These are phyloP conservation scores for Parnassius mnemosyne DNA, from an alignment of 2,888 invertebrate genomes.

Conservation along the genomic window DNA sequence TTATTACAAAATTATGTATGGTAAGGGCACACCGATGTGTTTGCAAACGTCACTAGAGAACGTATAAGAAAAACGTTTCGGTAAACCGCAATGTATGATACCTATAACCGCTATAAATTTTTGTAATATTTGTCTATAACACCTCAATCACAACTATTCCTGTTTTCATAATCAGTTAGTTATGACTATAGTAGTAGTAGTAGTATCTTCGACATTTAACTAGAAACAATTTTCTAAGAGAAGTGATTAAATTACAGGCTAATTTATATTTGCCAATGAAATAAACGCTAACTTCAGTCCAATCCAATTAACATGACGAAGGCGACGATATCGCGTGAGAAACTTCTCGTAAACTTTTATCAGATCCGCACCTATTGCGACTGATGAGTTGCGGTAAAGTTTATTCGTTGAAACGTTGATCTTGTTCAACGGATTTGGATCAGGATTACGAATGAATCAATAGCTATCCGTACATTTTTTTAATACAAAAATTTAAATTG, in stretches of 20 bases:
- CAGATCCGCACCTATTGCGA: conserved; percentile 70
- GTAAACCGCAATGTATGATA: too few species aligned
- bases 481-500: background rate
- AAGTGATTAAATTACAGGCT: conserved; percentile 63
- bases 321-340: conserved; percentile 78
- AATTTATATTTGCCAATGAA: conserved; percentile 71
- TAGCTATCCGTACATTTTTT: background rate
- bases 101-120: too few species aligned
- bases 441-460: conserved; percentile 28
- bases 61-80: too few species aligned
- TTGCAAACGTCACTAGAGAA: too few species aligned
- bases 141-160: too few species aligned
- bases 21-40: too few species aligned
- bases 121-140: too few species aligned
- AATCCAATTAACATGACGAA: conserved; percentile 78
- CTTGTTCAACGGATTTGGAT: conserved; percentile 55
- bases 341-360: conserved; percentile 75
- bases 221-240: conserved; percentile 55
- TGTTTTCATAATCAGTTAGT: too few species aligned
- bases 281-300: conserved; percentile 63
- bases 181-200: too few species aligned
- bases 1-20: too few species aligned
- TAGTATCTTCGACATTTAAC: background rate
- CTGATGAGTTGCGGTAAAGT: conserved; percentile 76
- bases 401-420: conserved; percentile 70